A percentile compares a stretch with the other conserved stretches of the same genome.
Evolutionary conservation across 2,888 invertebrate genomes (phyloP).

Genomic region (Onthophagus sagittarius): DNA sequence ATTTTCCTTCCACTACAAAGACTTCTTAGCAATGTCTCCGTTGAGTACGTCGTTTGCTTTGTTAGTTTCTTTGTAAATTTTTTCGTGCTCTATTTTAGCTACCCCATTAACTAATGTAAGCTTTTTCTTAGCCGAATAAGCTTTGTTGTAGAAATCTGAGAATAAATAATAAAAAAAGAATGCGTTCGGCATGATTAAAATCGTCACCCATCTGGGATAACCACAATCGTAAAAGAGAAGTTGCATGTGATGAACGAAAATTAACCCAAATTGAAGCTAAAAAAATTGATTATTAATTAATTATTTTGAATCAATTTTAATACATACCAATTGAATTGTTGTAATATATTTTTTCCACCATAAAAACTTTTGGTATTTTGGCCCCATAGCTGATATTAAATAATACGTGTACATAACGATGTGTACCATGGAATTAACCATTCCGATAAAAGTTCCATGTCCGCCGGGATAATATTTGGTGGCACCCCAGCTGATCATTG

Average conservation of each 20-base stretch:
- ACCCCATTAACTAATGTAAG: background rate
- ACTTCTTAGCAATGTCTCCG: constrained; percentile 3
- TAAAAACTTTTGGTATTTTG: constrained; percentile 62
- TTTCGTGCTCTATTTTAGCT: background rate
- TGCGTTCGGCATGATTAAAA: constrained; percentile 82
- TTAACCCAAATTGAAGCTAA: constrained; percentile 86
- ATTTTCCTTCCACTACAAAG: background rate
- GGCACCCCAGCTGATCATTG: constrained; percentile 90
- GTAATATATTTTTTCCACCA: constrained; percentile 88
- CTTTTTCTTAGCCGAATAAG: constrained; percentile 50
- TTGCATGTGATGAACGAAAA: constrained; percentile 82
- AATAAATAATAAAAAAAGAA: constrained; percentile 92
- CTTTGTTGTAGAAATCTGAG: constrained; percentile 84
- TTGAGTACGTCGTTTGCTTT: background rate
- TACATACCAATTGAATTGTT: constrained; percentile 68
- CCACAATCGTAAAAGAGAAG: constrained; percentile 83
- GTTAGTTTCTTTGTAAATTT: background rate
- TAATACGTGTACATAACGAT: constrained; percentile 82
- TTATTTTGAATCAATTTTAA: background rate
- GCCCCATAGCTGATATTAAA: constrained; percentile 71
- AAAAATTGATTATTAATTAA: constrained; percentile 36
- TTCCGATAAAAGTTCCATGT: constrained; percentile 66
- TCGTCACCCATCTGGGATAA: constrained; percentile 77
- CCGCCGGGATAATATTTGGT: constrained; percentile 53
- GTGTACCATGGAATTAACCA: constrained; percentile 73